phyloP scores from a whole-genome alignment of 2,888 invertebrate species.

The Meganola albula region DNA sequence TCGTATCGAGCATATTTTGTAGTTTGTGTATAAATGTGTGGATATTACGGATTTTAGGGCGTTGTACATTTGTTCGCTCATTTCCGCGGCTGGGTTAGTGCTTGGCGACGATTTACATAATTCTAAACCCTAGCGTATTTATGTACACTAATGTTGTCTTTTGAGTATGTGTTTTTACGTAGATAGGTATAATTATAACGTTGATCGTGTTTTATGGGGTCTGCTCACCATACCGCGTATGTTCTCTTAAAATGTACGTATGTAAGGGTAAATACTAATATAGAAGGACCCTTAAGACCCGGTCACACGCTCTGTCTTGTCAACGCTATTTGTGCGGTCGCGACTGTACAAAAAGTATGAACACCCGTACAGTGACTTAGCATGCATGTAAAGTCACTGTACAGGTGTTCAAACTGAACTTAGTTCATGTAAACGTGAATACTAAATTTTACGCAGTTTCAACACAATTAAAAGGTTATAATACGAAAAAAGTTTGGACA shows the following conservation, averaged over 20 bases:
- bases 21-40: constrained; percentile 15
- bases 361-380: too few species aligned
- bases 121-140: constrained; percentile 9
- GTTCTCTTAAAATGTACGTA: constrained; percentile 4
- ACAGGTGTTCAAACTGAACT: too few species aligned
- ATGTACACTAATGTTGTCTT: constrained; percentile 7
- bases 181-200: constrained; percentile 15
- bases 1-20: constrained; percentile 30
- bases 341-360: too few species aligned
- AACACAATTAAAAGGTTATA: too few species aligned
- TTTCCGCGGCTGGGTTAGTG: background rate
- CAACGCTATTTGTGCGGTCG: too few species aligned
- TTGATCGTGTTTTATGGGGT: constrained; percentile 7
- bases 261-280: background rate
- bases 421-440: too few species aligned
- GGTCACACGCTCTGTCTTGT: too few species aligned
- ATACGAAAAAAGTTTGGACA: too few species aligned
- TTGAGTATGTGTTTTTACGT: constrained; percentile 27
- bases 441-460: too few species aligned
- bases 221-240: background rate
- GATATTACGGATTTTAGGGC: constrained; percentile 7
- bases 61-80: background rate
- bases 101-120: background rate
- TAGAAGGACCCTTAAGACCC: too few species aligned
- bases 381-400: too few species aligned